Base-by-base conservation (phyloP, 1,140 invertebrate species). In the Caenorhabditis latens region DNA sequence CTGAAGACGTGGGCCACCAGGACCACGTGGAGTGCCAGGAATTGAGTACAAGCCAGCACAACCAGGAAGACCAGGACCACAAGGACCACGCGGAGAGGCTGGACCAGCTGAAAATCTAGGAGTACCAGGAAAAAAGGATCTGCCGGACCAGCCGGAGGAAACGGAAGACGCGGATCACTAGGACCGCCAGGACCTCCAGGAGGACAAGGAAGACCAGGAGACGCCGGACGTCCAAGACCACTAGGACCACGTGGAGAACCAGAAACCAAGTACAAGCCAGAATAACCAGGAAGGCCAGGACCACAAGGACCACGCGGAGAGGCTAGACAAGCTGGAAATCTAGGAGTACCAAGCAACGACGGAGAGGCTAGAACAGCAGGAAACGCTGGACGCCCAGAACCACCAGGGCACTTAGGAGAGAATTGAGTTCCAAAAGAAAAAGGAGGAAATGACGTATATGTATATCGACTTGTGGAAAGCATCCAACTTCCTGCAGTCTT, bases 131-230 rank as follows among this genome's bases (percentile, higher is more conserved):
- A n/a, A n/a, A n/a, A n/a, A n/a, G n/a, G n/a, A n/a, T n/a, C n/a
- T n/a, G n/a, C n/a, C n/a, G 87, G 87, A 87, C 87, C 85, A 57
- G 14, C 79, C 40, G 87, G 87, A 84, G 48, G 63, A 48, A 65
- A 86, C 40, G 87, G 87, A 86, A 65, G 48, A 71, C 55, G 46
- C 8, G 86, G 86, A 71, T 19, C 40, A 32, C 85, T 75, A 58
- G 88, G 88, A 65, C 84, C 63, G n/a, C 21, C 21, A 14, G 88
- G 88, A 82, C 21, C 40, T 40, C 21, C 61, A 4, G 87, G 87
- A 86, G 53, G 24, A 19, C 84, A 16, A 40, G 87, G 87, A 82
- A 50, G 46, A 32, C 67, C 57, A 40, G 87, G 87, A 79, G 55
- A 24, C 48, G 67, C 87, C 46, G 87, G 87, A 48, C 83, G 67